phyloP scores from a whole-genome alignment of 2,797 vertebrate genomes.

The Crocidura indochinensis region DNA sequence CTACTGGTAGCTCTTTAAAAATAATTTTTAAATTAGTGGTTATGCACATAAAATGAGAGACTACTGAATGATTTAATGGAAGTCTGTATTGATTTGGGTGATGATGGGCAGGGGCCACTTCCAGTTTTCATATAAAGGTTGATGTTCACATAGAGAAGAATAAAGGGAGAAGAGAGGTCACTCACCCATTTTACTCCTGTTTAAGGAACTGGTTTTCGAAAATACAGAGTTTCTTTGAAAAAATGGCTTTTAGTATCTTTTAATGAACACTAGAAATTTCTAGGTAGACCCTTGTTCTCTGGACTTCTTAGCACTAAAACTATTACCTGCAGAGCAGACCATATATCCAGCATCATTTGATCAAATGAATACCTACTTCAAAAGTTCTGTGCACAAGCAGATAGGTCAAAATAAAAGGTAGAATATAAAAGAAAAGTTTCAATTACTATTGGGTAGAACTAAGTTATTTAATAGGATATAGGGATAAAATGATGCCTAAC shows the following conservation, averaged over 20 bases:
- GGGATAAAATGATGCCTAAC: not conserved
- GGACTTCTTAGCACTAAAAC: not conserved
- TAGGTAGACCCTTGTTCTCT: not conserved
- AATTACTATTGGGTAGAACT: not conserved
- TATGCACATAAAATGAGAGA: not conserved
- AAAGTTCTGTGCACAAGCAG: not conserved
- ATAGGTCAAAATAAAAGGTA: not conserved
- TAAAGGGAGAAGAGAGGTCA: not conserved
- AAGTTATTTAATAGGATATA: not conserved
- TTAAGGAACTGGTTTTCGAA: not conserved
- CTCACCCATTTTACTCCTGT: not conserved
- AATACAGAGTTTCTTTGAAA: slow-evolving; percentile 12
- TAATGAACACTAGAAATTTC: slow-evolving; percentile 22
- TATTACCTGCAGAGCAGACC: not conserved
- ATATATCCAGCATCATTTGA: not conserved
- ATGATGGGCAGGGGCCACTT: not conserved
- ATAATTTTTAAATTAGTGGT: no score
- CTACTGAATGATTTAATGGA: not conserved
- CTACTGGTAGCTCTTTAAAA: no score
- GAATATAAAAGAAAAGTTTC: slow-evolving; percentile 20
- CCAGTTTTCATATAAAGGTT: not conserved
- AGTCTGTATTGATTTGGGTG: no score
- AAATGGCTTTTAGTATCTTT: not conserved
- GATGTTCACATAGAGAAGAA: not conserved
- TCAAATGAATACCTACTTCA: not conserved